Conservation (phyloP, 2,888 invertebrate species). For the Zaprionus bogoriensis region DNA sequence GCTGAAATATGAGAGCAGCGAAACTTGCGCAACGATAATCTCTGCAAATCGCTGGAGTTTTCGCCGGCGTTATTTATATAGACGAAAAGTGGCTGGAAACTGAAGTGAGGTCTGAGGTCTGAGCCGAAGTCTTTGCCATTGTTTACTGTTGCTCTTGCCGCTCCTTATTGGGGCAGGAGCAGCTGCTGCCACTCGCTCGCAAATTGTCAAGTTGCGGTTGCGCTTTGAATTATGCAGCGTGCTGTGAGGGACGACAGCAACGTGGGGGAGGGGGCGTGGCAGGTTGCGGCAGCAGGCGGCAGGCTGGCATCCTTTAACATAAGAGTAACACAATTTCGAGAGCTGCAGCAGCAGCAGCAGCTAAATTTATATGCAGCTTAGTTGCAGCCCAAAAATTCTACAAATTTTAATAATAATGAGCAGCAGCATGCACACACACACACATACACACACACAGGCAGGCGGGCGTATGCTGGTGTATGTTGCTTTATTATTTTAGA, state of each 20-base stretch:
- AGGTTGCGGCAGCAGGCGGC: slow-evolving; percentile 19
- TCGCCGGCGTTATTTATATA: slow-evolving; percentile 46
- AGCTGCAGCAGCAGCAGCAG: slow-evolving; percentile 56
- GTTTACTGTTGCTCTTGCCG: slow-evolving; percentile 36
- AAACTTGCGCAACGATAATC: slow-evolving; percentile 50
- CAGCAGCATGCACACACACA: slow-evolving; percentile 46
- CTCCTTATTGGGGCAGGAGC: slow-evolving; percentile 17
- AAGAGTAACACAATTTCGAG: slow-evolving; percentile 47
- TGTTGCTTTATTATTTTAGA: slow-evolving; percentile 74
- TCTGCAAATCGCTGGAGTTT: slow-evolving; percentile 52
- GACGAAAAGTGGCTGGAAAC: slow-evolving; percentile 43
- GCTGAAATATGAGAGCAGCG: slow-evolving; percentile 23
- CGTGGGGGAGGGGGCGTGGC: background rate
- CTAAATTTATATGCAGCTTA: slow-evolving; percentile 77
- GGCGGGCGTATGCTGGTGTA: slow-evolving; percentile 13
- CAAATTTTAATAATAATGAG: slow-evolving; percentile 77
- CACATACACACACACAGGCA: slow-evolving; percentile 11
- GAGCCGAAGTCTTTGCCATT: slow-evolving; percentile 28
- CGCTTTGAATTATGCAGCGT: slow-evolving; percentile 72
- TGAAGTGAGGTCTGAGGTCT: background rate
- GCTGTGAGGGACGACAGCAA: background rate
- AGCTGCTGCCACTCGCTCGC: slow-evolving; percentile 57
- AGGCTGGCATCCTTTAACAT: slow-evolving; percentile 49
- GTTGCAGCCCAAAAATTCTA: slow-evolving; percentile 76
- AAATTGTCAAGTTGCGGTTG: slow-evolving; percentile 77